phyloP scores from a whole-genome alignment of 2,113 vertebrate genomes.

The Calcarius ornatus region DNA sequence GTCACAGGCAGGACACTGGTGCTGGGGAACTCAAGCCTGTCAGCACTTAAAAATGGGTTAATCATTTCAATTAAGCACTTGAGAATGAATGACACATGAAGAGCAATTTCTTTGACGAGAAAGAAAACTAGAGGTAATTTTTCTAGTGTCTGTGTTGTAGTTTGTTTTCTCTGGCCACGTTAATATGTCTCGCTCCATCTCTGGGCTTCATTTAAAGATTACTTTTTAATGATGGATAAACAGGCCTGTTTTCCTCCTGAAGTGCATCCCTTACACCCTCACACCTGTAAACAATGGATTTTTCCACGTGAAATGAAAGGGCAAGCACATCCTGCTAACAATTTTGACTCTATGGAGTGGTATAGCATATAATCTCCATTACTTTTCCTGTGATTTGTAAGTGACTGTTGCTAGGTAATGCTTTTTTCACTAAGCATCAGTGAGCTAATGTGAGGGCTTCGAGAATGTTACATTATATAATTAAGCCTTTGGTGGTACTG shows the following conservation, averaged over 20 bases:
- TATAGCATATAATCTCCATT: constrained; percentile 19
- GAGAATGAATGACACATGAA: background rate
- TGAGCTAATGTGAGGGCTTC: constrained; percentile 42
- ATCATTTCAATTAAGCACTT: background rate
- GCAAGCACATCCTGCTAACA: constrained; percentile 35
- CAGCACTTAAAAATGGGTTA: background rate
- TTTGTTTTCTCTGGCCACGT: background rate
- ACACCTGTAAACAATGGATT: constrained; percentile 42
- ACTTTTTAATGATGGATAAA: background rate
- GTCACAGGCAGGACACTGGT: background rate
- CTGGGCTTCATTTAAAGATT: background rate
- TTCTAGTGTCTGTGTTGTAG: background rate
- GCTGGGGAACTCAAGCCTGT: background rate
- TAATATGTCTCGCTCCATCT: background rate
- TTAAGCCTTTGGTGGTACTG: constrained; percentile 42
- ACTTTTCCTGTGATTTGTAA: constrained; percentile 57
- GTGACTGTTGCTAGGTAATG: constrained; percentile 71
- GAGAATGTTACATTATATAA: constrained; percentile 62
- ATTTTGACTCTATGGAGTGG: constrained; percentile 41
- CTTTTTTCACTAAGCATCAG: constrained; percentile 46
- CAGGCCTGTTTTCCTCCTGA: background rate
- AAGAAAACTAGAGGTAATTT: background rate
- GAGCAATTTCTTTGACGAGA: background rate
- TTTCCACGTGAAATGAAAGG: constrained; percentile 44
- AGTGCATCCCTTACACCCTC: background rate